Conservation (phyloP, 2,888 invertebrate species). For the Lithophane ornitopus region DNA sequence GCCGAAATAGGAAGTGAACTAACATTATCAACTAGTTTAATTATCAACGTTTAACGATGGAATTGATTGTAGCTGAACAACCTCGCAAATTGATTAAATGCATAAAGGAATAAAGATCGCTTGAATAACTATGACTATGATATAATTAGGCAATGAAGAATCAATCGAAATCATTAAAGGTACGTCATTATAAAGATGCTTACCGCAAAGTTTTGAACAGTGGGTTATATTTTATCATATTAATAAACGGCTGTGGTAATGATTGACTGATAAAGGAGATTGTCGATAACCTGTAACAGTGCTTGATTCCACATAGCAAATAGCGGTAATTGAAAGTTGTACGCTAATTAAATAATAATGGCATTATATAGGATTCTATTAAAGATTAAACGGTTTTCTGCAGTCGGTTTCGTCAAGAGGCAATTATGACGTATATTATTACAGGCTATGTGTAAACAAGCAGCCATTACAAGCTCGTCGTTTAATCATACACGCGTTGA, state of each 20-base stretch:
- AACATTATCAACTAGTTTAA: conserved; percentile 61
- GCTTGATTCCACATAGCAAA: conserved; percentile 18
- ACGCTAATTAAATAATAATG: conserved; percentile 21
- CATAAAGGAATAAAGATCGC: conserved; percentile 34
- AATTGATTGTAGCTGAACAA: conserved; percentile 41
- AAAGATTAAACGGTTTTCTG: conserved; percentile 17
- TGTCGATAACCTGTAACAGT: conserved; percentile 14
- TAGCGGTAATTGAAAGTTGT: conserved; percentile 45
- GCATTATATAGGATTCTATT: conserved; percentile 15
- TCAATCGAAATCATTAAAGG: conserved; percentile 39
- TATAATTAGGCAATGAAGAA: conserved; percentile 50
- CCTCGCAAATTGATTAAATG: conserved; percentile 54
- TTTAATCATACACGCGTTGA: conserved; percentile 33
- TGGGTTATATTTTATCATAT: conserved; percentile 1
- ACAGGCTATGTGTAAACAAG: conserved; percentile 15
- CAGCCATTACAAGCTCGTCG: conserved; percentile 14
- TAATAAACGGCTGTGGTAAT: conserved; percentile 16
- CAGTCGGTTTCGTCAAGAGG: conserved; percentile 16
- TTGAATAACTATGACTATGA: conserved; percentile 38
- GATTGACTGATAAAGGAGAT: conserved; percentile 26
- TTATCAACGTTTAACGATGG: conserved; percentile 45
- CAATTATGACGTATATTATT: conserved; percentile 18
- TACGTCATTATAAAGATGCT: conserved; percentile 32
- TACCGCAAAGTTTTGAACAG: conserved; percentile 21
- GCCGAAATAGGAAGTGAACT: conserved; percentile 63